Conservation (phyloP, 2,113 vertebrate genomes). For the Sceloporus tristichus region DNA sequence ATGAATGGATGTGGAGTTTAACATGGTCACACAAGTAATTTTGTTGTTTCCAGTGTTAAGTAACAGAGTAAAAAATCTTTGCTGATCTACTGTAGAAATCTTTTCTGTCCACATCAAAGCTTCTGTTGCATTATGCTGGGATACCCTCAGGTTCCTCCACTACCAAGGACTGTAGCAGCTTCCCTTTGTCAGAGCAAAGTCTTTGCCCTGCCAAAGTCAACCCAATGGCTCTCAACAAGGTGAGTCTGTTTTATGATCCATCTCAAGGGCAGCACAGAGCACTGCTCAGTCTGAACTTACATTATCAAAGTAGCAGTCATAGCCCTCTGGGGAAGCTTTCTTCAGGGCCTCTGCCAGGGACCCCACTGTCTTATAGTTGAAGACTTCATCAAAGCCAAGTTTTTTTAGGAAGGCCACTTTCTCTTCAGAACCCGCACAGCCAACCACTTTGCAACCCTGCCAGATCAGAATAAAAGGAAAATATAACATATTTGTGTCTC, state of each 20-base stretch:
- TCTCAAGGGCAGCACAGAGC: background rate
- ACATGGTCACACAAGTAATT: too few species aligned
- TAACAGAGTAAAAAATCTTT: too few species aligned
- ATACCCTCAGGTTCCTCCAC: too few species aligned
- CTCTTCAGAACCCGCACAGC: conserved; percentile 83
- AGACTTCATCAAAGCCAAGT: conserved; percentile 86
- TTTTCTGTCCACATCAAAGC: too few species aligned
- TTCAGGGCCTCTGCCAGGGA: conserved; percentile 86
- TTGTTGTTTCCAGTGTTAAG: too few species aligned
- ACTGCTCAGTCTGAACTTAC: conserved; percentile 73
- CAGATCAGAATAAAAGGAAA: conserved; percentile 9
- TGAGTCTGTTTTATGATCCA: too few species aligned
- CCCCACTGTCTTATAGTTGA: conserved; percentile 89
- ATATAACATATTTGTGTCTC: background rate
- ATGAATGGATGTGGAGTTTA: too few species aligned
- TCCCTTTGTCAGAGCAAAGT: background rate
- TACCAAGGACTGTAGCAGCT: background rate
- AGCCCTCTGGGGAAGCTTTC: conserved; percentile 86
- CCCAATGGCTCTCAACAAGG: background rate
- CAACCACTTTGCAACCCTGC: conserved; percentile 89
- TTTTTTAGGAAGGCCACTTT: conserved; percentile 87
- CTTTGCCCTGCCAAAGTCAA: background rate
- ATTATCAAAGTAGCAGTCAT: conserved; percentile 91
- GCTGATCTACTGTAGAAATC: too few species aligned
- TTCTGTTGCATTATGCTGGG: too few species aligned